Evolutionary conservation across 1,140 invertebrate species (phyloP), one percentile per base, ranked within the genome.

Genomic region (Belonocnema kinseyi): DNA sequence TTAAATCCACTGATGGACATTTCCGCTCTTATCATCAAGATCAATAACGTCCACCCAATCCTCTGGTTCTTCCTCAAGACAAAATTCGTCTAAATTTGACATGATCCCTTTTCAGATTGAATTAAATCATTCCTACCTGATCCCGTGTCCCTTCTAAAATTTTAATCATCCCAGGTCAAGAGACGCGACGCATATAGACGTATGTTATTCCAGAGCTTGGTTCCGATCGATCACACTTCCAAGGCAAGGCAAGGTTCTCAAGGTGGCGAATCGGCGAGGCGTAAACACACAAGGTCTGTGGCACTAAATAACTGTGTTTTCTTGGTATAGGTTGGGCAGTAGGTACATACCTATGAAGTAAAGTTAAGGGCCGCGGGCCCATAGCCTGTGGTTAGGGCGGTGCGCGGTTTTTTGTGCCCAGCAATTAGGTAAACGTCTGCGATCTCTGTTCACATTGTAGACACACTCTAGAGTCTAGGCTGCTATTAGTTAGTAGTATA

Each of bases 401-500:
- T 87, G 83, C 87, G 86, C 82, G 77, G 76, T 90, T 88, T 88
- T 90, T 91, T 90, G 88, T 87, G 85, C 83, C 84, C 87, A 81
- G 90, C 88, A 90, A 91, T 91, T 91, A 91, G 90, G 89, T 90
- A 91, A 91, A 91, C 90, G 89, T 88, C 88, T 84, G 85, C 76
- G 78, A 75, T 77, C 80, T 80, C 80, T 82, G 87, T 83, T 85
- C 87, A 88, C 83, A 89, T 88, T 90, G 89, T 91, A 89, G 89
- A 88, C 86, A 87, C 86, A 87, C 83, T 86, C 84, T 85, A 84
- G 82, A 87, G 83, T 86, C 84, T 85, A 84, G 82, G 83, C 89
- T 90, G 87, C 90, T 91, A 91, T 91, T 91, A 91, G 88, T 91
- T 91, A 91, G 89, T 89, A 90, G 89, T 89, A 87, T 84, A 84